A percentile compares a stretch with the other conserved stretches of the same genome.
These are phyloP conservation scores for Malurus elegans DNA, from an alignment of 2,113 vertebrate genomes.

Conservation along the genomic window DNA sequence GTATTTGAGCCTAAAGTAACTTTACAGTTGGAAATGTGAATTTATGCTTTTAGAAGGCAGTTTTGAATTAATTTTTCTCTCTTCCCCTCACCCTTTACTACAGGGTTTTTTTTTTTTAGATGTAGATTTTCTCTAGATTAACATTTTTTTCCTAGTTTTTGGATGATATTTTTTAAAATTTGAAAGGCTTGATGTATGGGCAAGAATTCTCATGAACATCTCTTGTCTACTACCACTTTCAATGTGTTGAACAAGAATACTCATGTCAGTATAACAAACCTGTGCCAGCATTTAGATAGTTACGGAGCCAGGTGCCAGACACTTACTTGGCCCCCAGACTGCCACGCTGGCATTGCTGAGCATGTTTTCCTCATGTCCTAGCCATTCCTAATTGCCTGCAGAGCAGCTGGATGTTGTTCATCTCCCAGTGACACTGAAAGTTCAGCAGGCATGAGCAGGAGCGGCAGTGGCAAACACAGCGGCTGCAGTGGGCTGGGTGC, in stretches of 20 bases:
- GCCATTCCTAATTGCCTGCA: not conserved
- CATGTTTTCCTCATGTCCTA: not conserved
- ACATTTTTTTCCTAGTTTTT: not conserved
- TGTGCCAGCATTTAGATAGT: not conserved
- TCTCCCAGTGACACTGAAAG: accelerated
- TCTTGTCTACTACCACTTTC: not conserved
- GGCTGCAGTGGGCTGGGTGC: too few species aligned
- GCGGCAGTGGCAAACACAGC: accelerated
- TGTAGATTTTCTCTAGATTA: not conserved
- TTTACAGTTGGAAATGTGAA: not conserved
- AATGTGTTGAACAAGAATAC: not conserved
- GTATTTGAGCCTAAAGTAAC: not conserved
- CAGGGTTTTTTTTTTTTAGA: not conserved
- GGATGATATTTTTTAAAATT: not conserved
- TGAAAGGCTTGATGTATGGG: not conserved
- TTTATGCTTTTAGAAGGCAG: not conserved
- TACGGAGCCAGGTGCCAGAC: not conserved
- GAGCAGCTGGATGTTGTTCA: not conserved
- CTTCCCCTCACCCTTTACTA: not conserved
- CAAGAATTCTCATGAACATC: not conserved
- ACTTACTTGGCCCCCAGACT: not conserved
- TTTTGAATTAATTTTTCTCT: not conserved
- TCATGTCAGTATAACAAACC: not conserved
- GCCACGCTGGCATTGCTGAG: not conserved
- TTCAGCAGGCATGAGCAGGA: not conserved